phyloP scores from a whole-genome alignment of 2,888 invertebrate genomes.

The Papilio demoleus region DNA sequence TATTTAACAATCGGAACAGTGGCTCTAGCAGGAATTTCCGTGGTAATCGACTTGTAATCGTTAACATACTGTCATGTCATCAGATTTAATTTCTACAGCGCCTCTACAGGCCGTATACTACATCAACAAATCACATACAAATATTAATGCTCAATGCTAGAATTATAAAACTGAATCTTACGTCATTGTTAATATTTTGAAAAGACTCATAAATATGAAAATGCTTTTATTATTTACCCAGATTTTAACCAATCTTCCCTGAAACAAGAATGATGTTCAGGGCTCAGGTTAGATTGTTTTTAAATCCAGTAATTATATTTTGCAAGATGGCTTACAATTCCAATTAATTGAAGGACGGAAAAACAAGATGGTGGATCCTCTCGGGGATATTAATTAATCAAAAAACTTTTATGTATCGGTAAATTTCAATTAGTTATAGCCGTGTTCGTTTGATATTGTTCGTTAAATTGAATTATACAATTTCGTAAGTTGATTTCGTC shows the following conservation, averaged over 20 bases:
- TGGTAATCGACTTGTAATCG: too few species aligned
- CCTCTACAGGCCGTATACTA: too few species aligned
- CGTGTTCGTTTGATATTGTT: slow-evolving; percentile 2
- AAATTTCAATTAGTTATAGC: slow-evolving; percentile 13
- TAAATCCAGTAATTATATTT: slow-evolving; percentile 37
- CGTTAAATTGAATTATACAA: slow-evolving; percentile 3
- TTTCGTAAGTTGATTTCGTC: slow-evolving; percentile 9
- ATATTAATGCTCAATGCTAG: too few species aligned
- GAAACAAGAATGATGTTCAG: neutral
- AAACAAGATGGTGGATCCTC: slow-evolving; percentile 26
- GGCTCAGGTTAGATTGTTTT: slow-evolving; percentile 30
- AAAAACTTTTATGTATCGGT: slow-evolving; percentile 21
- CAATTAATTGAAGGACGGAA: slow-evolving; percentile 29
- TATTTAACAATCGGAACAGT: too few species aligned
- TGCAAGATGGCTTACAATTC: slow-evolving; percentile 33
- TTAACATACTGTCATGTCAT: too few species aligned
- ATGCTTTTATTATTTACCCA: neutral
- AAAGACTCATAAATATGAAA: neutral
- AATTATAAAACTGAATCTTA: too few species aligned
- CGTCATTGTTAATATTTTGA: neutral
- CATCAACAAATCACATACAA: neutral
- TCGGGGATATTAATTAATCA: slow-evolving; percentile 33
- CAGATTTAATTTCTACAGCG: too few species aligned
- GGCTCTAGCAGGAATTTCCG: too few species aligned
- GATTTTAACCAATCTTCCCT: neutral